A percentile compares a stretch with the other conserved stretches of the same genome.
These are phyloP conservation scores for Lasius platythorax DNA, from an alignment of 2,888 invertebrate species.

Conservation along the genomic window DNA sequence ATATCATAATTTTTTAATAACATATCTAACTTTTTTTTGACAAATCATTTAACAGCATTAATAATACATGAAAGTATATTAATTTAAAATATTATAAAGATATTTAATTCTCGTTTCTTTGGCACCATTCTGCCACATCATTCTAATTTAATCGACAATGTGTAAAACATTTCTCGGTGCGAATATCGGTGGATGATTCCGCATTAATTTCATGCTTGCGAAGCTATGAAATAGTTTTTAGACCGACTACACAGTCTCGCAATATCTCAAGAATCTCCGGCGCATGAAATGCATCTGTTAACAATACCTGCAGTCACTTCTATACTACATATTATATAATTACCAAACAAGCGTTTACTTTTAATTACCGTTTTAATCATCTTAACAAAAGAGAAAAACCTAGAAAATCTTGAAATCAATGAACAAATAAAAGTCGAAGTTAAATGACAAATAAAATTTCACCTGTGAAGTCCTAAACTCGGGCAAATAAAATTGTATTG, in stretches of 20 bases:
- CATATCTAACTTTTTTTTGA: not conserved
- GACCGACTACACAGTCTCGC: conserved; percentile 57
- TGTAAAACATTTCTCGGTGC: conserved; percentile 35
- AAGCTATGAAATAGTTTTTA: conserved; percentile 71
- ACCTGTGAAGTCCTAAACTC: not conserved
- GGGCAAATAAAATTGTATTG: not conserved
- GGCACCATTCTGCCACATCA: not conserved
- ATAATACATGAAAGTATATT: not conserved
- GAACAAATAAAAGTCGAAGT: not conserved
- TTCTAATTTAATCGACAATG: conserved; percentile 16
- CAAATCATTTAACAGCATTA: not conserved
- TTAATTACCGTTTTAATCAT: conserved; percentile 24
- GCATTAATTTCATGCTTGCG: conserved; percentile 76
- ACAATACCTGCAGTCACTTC: conserved; percentile 8
- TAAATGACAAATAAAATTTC: not conserved
- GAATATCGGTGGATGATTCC: conserved; percentile 49
- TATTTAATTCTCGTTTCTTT: not conserved
- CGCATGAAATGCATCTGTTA: conserved; percentile 64
- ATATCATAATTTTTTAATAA: not conserved
- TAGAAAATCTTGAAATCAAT: conserved; percentile 4
- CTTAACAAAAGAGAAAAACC: not conserved
- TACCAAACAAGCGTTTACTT: not conserved
- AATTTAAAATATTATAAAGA: not conserved
- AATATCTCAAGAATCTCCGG: conserved; percentile 61
- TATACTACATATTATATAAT: not conserved